Base-by-base conservation (phyloP, 2,113 vertebrate species). In the Petroica traversi region DNA sequence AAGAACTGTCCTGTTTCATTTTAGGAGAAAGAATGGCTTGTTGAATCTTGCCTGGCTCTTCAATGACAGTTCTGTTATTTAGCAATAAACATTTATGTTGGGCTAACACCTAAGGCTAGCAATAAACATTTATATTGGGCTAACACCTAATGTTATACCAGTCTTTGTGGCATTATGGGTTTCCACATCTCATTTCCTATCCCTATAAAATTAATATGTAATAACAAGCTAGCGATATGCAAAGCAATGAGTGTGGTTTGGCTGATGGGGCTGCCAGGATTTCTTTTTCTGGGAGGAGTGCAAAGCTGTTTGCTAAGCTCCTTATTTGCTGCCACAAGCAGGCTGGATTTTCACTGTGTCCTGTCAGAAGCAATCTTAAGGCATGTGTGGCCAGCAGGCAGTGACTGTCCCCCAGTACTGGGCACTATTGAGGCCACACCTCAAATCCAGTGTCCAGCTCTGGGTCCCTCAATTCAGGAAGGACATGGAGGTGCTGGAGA, bases 241-340 rank as follows among this genome's bases (percentile, higher is more conserved):
- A 72, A 82, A 95, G 24, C 41, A 87, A 14, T 82, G 54, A 62
- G 10, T 38, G 87, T 61, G 63, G 34, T 69, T 66, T 89, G 59
- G 58, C 78, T 76, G 45, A 31, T 68, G 11, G 38, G 10, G 28
- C 63, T 93, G 71, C 72, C 69, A 26, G 34, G 46, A 82, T 89
- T 91, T 85, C 13, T 76, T 68, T 72, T 84, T 61, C 49, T 69
- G 84, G 69, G 55, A 85, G 31, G 58, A 94, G 62, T 49, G 40
- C 28, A 54, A 66, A 94, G 43, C 38, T 79, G 4, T 48, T 88
- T 68, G n/a, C 33, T 92, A 71, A 85, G 40, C 38, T 79, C n/a
- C 48, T 91, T 67, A 87, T 45, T 72, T 91, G n/a, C 57, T 63
- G 29, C 49, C 89, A 9, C 9, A 8, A 46, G 34, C 45, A 24